Conservation (phyloP, 2,888 invertebrate species). For the Diadegma fenestrale region DNA sequence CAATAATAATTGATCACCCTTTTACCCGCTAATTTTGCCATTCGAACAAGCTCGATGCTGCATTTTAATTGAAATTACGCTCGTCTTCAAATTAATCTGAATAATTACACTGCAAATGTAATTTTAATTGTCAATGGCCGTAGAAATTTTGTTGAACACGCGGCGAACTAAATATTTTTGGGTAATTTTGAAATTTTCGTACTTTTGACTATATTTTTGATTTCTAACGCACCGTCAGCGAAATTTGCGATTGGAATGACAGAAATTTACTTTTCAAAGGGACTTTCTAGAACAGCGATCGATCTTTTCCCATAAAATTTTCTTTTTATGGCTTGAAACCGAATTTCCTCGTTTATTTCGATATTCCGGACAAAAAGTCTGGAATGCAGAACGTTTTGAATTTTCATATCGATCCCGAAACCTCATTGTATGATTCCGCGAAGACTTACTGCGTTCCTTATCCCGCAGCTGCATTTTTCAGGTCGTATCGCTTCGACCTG, state of each 20-base stretch:
- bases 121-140: no score
- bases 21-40: neutral
- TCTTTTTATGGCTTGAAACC: no score
- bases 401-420: neutral
- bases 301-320: no score
- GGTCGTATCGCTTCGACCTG: slow-evolving; percentile 75
- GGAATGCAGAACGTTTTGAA: neutral
- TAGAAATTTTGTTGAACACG: no score
- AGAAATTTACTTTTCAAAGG: no score
- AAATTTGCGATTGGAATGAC: no score
- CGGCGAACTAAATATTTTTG: no score
- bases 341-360: neutral
- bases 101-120: no score
- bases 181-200: no score
- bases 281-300: no score
- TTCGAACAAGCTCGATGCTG: neutral
- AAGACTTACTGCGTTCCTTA: slow-evolving; percentile 84
- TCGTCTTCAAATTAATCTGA: slow-evolving; percentile 80
- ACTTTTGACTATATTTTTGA: no score
- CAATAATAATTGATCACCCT: neutral
- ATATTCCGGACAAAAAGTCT: neutral
- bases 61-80: slow-evolving; percentile 83
- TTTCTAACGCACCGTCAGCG: no score
- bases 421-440: neutral
- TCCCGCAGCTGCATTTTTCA: slow-evolving; percentile 86